These are phyloP conservation scores for Anastatus disparis DNA, from an alignment of 1,140 invertebrate genomes.

Conservation along the genomic window DNA sequence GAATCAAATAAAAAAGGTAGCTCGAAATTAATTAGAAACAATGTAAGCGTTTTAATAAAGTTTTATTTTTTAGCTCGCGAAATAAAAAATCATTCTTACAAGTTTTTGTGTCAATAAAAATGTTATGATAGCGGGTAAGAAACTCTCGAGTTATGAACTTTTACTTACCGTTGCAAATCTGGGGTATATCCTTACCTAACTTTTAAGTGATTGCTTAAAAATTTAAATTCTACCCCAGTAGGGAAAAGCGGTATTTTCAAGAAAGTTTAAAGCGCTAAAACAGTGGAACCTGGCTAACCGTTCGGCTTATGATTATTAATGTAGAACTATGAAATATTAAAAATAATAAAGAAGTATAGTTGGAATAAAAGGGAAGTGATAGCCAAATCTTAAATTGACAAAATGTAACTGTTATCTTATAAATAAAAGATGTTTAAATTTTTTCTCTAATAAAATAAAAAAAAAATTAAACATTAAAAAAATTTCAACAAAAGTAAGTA, in stretches of 20 bases:
- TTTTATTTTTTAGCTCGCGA: not conserved
- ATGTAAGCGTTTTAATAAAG: not conserved
- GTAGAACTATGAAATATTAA: too few species aligned
- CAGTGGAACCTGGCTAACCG: not conserved
- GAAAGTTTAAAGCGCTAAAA: not conserved
- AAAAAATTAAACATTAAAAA: too few species aligned
- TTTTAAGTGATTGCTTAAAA: constrained; percentile 19
- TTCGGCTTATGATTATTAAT: constrained; percentile 2
- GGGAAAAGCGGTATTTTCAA: not conserved
- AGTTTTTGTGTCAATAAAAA: not conserved
- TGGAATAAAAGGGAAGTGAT: too few species aligned
- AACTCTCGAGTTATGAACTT: not conserved
- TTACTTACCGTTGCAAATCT: constrained; percentile 1
- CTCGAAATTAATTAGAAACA: too few species aligned
- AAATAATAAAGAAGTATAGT: too few species aligned
- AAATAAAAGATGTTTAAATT: too few species aligned
- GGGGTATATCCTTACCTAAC: not conserved
- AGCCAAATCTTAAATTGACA: too few species aligned
- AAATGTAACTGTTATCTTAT: too few species aligned
- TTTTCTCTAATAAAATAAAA: too few species aligned
- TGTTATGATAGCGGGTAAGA: constrained; percentile 1
- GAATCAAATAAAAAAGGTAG: too few species aligned
- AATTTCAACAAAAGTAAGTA: too few species aligned
- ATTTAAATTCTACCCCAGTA: constrained; percentile 15
- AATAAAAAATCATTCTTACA: not conserved